Base-by-base conservation (phyloP, 2,797 vertebrate genomes). In the Sebastes minor region DNA sequence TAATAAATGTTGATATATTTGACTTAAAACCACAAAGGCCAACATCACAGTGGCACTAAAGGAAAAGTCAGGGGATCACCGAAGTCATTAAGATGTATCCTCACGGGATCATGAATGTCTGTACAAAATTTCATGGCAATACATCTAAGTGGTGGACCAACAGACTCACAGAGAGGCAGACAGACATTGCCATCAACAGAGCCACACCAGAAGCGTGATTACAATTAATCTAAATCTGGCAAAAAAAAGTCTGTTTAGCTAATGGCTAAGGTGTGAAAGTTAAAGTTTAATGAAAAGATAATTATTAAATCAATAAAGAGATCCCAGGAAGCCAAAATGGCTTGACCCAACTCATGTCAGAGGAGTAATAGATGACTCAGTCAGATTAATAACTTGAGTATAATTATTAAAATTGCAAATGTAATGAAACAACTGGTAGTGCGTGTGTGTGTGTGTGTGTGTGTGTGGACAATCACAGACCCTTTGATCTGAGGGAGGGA, bases 401-500 rank as follows among this genome's bases (percentile, higher is more conserved):
- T 28, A 4, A 28, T 20, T 6, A 71, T 64, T 32, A 5, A 30
- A 42, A 64, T 18, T 55, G 23, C 2, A 64, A 74, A 18, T 32
- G 8, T 3, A 33, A 16, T 55, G 23, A 5, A 67, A 32, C 23
- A 33, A 42, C 23, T 42, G 49, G n/a, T 23, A 30, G 30, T 74
- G 57, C 8, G 27, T 49, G 33, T 12, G 33, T 35, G 33, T 56
- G 20, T 30, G 27, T 64, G 7, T 38, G 38, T 62, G n/a, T 28
- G 71, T 68, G 32, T 56, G 71, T 30, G 49, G 25, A 66, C 4
- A 6, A 80, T 82, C 72, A 88, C 49, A 71, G 46, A 38, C 27
- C 25, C 56, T 78, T 18, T 89, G 62, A 86, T 85, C 80, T 67
- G 23, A 80, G 52, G 13, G 28, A 64, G 68, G 66, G 38, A 81